Evolutionary conservation across 2,888 invertebrate genomes (phyloP).

Genomic region (Napeogenes inachia): DNA sequence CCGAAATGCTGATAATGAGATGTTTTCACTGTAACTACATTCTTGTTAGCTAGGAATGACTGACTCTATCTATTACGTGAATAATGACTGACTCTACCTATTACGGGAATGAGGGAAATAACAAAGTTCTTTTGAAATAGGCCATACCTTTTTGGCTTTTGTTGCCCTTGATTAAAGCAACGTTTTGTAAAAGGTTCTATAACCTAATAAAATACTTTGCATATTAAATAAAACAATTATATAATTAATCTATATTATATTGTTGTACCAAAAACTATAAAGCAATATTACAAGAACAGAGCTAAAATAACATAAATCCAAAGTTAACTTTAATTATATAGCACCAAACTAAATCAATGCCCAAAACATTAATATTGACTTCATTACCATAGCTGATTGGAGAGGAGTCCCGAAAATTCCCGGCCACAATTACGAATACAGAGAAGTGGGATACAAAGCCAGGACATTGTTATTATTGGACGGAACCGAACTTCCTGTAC

Average conservation of each 20-base stretch:
- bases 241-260: too few species aligned
- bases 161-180: constrained; percentile 10
- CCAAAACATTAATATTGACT: constrained; percentile 46
- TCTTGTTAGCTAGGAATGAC: constrained; percentile 50
- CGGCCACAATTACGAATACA: constrained; percentile 42
- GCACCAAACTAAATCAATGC: constrained; percentile 14
- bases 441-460: constrained; percentile 30
- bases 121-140: constrained; percentile 36
- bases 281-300: too few species aligned
- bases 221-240: too few species aligned
- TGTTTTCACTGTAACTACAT: constrained; percentile 55
- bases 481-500: constrained; percentile 49
- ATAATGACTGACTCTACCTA: constrained; percentile 34
- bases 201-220: too few species aligned
- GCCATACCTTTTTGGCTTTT: constrained; percentile 25
- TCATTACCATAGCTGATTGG: constrained; percentile 72
- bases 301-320: too few species aligned
- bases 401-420: constrained; percentile 45
- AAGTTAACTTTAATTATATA: neutral
- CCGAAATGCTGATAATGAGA: constrained; percentile 67
- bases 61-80: constrained; percentile 38
- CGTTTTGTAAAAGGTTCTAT: constrained; percentile 29
- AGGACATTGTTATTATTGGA: constrained; percentile 46
- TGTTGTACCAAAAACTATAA: too few species aligned
- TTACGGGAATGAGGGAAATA: constrained; percentile 34